A percentile compares a stretch with the other conserved stretches of the same genome.
These are phyloP conservation scores for Syngnathoides biaculeatus DNA, from an alignment of 2,113 vertebrate species.

Conservation along the genomic window DNA sequence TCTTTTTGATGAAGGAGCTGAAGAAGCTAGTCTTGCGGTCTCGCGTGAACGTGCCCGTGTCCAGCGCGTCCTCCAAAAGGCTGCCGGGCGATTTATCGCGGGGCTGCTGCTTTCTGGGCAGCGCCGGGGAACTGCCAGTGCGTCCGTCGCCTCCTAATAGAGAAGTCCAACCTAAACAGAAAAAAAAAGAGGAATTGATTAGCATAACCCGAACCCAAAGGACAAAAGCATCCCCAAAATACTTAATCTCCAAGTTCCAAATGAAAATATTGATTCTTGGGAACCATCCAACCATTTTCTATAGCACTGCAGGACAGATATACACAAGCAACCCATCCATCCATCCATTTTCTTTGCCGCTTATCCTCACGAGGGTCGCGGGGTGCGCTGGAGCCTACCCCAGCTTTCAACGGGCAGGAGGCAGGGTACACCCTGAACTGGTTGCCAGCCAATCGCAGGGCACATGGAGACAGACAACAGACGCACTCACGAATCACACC, in stretches of 20 bases:
- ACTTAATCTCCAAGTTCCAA: neutral
- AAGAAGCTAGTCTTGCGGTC: constrained; percentile 97
- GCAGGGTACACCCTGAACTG: too few relatives aligned
- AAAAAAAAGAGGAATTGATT: constrained; percentile 35
- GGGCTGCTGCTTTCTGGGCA: constrained; percentile 93
- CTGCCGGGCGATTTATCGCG: constrained; percentile 92
- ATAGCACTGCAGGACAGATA: too few relatives aligned
- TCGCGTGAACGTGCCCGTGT: constrained; percentile 88
- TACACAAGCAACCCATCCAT: too few relatives aligned
- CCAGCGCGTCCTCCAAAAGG: constrained; percentile 86
- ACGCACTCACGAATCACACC: too few relatives aligned
- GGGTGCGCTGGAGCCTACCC: too few relatives aligned
- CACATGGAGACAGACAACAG: too few relatives aligned
- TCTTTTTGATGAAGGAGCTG: constrained; percentile 98
- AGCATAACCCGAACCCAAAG: constrained; percentile 1
- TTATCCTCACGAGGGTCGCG: too few relatives aligned
- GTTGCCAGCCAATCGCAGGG: too few relatives aligned
- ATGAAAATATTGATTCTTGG: neutral
- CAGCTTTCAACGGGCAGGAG: too few relatives aligned
- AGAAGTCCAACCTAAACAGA: constrained; percentile 78
- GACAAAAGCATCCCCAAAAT: neutral
- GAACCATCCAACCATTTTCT: neutral
- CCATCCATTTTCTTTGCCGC: too few relatives aligned
- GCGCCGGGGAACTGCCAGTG: constrained; percentile 83
- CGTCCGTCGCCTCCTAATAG: constrained; percentile 62